phyloP scores from a whole-genome alignment of 1,140 invertebrate species.

The Melipona quadrifasciata region DNA sequence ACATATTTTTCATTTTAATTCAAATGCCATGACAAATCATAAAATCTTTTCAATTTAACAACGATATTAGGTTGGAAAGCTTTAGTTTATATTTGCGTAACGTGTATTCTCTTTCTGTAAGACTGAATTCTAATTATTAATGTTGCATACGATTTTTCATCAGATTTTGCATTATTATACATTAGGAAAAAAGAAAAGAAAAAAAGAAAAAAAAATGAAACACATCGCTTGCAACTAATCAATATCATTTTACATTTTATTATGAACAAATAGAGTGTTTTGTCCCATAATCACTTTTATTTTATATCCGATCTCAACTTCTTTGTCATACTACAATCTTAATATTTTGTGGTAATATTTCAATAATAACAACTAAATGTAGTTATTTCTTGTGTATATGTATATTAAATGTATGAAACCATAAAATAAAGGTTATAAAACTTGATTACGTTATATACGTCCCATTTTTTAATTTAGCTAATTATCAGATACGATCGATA shows the following conservation, averaged over 20 bases:
- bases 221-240: conserved; percentile 32
- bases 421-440: conserved; percentile 66
- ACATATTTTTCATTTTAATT: conserved; percentile 30
- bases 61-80: neutral
- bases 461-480: conserved; percentile 31
- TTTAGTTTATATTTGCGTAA: conserved; percentile 1
- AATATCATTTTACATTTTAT: conserved; percentile 36
- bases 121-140: conserved; percentile 47
- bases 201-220: neutral
- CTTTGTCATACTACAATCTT: conserved; percentile 61
- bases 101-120: conserved; percentile 32
- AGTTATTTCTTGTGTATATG: conserved; percentile 64
- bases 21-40: neutral
- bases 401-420: conserved; percentile 66
- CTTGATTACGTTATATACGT: conserved; percentile 45
- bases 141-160: neutral
- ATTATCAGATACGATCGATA: neutral
- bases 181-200: neutral
- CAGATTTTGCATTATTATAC: neutral
- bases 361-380: conserved; percentile 53
- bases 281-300: conserved; percentile 55
- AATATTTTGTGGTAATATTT: conserved; percentile 56
- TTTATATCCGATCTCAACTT: conserved; percentile 52
- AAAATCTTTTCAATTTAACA: neutral
- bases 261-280: conserved; percentile 40